Evolutionary conservation across 2,113 vertebrate genomes (phyloP).

Genomic region (Dryoscopus gambensis): DNA sequence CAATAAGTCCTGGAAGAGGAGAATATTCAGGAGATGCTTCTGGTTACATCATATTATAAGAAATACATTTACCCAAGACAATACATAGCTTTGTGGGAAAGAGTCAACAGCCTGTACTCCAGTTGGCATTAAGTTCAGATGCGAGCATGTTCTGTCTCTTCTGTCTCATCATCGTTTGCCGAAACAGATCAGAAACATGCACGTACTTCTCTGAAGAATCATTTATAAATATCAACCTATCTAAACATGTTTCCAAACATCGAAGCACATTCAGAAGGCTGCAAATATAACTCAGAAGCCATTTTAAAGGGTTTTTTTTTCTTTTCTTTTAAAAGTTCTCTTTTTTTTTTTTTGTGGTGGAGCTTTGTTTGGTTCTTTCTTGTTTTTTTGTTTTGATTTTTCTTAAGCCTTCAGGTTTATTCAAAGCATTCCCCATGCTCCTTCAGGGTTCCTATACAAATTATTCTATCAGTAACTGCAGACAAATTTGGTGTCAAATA

Average conservation of each 20-base stretch:
- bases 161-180: neutral
- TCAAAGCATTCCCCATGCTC: neutral
- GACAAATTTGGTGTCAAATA: neutral
- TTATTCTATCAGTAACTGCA: neutral
- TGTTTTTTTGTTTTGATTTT: neutral
- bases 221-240: neutral
- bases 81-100: constrained; percentile 51
- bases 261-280: neutral
- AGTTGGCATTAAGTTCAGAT: constrained; percentile 40
- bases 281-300: neutral
- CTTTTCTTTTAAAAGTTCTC: neutral
- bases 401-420: neutral
- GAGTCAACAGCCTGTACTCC: constrained; percentile 23
- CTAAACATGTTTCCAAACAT: neutral
- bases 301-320: neutral
- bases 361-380: neutral
- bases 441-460: neutral
- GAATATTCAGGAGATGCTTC: constrained; percentile 59
- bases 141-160: constrained; percentile 13
- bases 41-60: constrained; percentile 46
- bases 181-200: constrained; percentile 22
- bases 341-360: neutral
- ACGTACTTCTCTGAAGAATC: neutral
- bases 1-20: constrained; percentile 32
- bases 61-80: constrained; percentile 54